These are phyloP conservation scores for Rallus crepitans DNA, from an alignment of 2,797 vertebrate species.

Conservation along the genomic window DNA sequence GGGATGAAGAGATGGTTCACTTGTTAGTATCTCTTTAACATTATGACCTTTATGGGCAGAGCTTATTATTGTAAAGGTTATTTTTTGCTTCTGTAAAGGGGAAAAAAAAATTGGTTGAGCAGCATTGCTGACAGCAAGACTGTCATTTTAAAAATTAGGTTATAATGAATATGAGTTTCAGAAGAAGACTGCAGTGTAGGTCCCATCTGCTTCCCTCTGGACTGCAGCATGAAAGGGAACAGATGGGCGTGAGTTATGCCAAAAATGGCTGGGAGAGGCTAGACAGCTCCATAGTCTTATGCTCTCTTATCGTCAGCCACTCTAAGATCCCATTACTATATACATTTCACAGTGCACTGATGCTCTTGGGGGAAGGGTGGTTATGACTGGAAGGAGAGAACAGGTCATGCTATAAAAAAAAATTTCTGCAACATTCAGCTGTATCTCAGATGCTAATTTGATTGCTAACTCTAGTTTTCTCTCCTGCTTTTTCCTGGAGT, in stretches of 20 bases:
- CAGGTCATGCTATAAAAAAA: not conserved
- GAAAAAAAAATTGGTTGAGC: not conserved
- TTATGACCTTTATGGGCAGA: constrained; percentile 11
- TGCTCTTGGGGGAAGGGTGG: not conserved
- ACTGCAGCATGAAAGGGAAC: constrained; percentile 49
- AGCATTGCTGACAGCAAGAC: constrained; percentile 40
- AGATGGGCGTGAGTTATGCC: constrained; percentile 64
- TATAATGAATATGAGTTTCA: constrained; percentile 67
- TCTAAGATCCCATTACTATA: not conserved
- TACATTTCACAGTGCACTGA: not conserved
- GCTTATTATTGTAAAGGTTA: not conserved
- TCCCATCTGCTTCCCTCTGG: constrained; percentile 70
- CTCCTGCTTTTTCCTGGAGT: not conserved
- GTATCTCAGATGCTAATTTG: not conserved
- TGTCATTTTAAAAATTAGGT: constrained; percentile 62
- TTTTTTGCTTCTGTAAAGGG: constrained; percentile 25
- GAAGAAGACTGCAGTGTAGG: constrained; percentile 40
- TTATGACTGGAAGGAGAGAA: not conserved
- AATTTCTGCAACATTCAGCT: not conserved
- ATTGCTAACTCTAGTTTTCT: not conserved
- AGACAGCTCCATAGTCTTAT: not conserved
- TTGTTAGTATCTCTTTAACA: constrained; percentile 29
- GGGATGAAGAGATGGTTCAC: not conserved
- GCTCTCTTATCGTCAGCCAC: not conserved
- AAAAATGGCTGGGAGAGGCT: constrained; percentile 18